phyloP scores from a whole-genome alignment of 2,888 invertebrate genomes.

The Orthosia incerta region DNA sequence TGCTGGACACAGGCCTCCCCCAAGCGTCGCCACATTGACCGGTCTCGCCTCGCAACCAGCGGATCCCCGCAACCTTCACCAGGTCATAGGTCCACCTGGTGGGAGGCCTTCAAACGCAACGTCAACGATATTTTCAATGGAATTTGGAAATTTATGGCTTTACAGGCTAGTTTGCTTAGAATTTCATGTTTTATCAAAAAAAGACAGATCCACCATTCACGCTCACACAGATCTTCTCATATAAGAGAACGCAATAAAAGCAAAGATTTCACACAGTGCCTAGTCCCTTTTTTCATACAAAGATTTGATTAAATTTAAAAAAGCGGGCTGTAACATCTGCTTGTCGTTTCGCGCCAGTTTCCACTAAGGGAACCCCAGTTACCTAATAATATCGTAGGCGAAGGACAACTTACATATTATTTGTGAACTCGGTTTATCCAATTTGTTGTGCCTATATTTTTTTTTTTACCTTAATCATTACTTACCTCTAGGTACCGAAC shows the following conservation, averaged over 20 bases:
- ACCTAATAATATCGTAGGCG: slow-evolving; percentile 42
- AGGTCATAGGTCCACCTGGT: no score
- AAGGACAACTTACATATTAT: slow-evolving; percentile 48
- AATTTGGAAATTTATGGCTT: background rate
- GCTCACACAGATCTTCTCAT: no score
- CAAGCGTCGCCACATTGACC: no score
- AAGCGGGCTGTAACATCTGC: slow-evolving; percentile 53
- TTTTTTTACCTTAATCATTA: slow-evolving; percentile 37
- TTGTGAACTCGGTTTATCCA: slow-evolving; percentile 34
- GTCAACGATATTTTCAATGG: background rate
- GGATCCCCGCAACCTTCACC: no score
- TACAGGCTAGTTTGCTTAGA: background rate
- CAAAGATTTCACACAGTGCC: slow-evolving; percentile 30
- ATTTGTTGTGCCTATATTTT: slow-evolving; percentile 25
- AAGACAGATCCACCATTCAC: background rate
- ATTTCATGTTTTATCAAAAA: background rate
- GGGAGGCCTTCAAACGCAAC: no score
- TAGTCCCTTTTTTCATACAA: slow-evolving; percentile 26
- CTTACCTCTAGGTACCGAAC: background rate
- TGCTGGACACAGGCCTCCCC: no score
- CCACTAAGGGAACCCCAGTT: slow-evolving; percentile 37
- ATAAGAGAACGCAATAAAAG: slow-evolving; percentile 22
- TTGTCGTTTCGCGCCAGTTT: slow-evolving; percentile 46
- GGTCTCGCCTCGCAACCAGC: no score
- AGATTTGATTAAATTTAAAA: slow-evolving; percentile 62